phyloP scores from a whole-genome alignment of 2,888 invertebrate species.

The Acleris laterana region DNA sequence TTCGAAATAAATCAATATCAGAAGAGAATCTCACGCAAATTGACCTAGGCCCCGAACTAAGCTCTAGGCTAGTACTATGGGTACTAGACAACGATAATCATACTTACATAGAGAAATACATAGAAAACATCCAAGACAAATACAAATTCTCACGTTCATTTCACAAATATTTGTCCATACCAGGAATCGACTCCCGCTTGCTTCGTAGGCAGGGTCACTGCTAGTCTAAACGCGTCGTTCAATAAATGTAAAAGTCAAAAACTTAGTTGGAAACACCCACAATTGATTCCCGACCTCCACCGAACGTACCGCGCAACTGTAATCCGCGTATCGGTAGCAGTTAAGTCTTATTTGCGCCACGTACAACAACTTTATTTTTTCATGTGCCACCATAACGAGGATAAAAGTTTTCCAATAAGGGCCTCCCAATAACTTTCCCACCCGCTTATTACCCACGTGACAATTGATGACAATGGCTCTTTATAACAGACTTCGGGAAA shows the following conservation, averaged over 20 bases:
- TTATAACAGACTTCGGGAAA: slow-evolving; percentile 71
- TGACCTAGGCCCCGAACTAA: too few relatives aligned
- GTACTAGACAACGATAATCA: too few relatives aligned
- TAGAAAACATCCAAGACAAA: too few relatives aligned
- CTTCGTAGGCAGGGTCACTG: too few relatives aligned
- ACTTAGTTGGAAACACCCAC: neutral
- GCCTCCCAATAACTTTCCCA: slow-evolving; percentile 66
- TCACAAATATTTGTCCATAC: too few relatives aligned
- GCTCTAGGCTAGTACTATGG: too few relatives aligned
- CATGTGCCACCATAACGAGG: slow-evolving; percentile 63
- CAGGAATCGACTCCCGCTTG: too few relatives aligned
- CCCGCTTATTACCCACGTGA: slow-evolving; percentile 78
- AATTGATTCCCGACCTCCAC: neutral
- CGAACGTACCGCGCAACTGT: slow-evolving; percentile 25
- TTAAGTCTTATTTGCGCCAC: slow-evolving; percentile 80
- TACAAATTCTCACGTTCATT: too few relatives aligned
- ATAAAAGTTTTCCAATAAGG: slow-evolving; percentile 83
- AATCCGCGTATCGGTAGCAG: slow-evolving; percentile 47
- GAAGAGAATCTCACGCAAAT: too few relatives aligned
- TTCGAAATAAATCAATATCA: too few relatives aligned
- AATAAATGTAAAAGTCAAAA: neutral
- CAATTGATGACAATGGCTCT: slow-evolving; percentile 80
- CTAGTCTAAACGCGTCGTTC: too few relatives aligned
- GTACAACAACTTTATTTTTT: slow-evolving; percentile 77
- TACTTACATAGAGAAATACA: too few relatives aligned